Conservation (phyloP, 2,113 vertebrate genomes). For the Willisornis vidua region DNA sequence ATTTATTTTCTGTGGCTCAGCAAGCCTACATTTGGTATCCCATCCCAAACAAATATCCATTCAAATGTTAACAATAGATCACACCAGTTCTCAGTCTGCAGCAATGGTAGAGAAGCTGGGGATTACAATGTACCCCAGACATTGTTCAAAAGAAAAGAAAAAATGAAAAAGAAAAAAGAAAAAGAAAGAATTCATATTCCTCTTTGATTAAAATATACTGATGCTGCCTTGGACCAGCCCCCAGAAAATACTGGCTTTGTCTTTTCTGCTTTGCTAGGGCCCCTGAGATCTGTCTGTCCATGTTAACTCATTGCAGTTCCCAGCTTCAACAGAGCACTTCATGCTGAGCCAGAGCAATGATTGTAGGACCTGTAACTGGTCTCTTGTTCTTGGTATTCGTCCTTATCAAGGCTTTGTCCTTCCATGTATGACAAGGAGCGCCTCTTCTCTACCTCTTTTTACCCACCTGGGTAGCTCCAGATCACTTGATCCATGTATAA, state of each 20-base stretch:
- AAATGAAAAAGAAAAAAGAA: neutral
- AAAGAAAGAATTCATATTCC: neutral
- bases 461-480: neutral
- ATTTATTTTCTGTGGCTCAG: constrained; percentile 57
- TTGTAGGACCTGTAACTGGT: neutral
- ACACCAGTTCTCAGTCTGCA: neutral
- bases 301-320: neutral
- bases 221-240: neutral
- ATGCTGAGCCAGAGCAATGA: neutral
- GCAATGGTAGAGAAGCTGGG: neutral
- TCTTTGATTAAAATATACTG: neutral
- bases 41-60: constrained; percentile 36
- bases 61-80: constrained; percentile 47
- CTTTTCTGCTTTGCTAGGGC: neutral
- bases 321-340: neutral
- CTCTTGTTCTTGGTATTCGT: neutral
- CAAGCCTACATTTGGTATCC: constrained; percentile 15
- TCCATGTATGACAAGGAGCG: neutral
- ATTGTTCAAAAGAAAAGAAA: neutral
- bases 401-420: neutral
- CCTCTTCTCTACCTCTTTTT: neutral
- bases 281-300: neutral
- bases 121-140: neutral
- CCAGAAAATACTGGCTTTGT: neutral
- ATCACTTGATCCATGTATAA: neutral